These are phyloP conservation scores for Coluber constrictor DNA, from an alignment of 2,797 vertebrate species.

Conservation along the genomic window DNA sequence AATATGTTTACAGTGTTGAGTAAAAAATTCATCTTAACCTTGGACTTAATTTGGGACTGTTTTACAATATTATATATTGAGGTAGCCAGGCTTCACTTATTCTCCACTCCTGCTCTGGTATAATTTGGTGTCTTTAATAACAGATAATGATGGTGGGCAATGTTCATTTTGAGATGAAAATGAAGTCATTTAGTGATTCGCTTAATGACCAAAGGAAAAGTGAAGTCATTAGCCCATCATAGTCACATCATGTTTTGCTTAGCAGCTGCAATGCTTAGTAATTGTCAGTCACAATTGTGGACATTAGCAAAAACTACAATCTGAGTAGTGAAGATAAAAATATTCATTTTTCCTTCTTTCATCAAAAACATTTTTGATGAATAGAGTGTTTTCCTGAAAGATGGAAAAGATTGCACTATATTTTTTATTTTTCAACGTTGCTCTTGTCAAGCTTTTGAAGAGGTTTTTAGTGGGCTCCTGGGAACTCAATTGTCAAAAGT, in stretches of 20 bases:
- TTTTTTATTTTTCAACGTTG: background rate
- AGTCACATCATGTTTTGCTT: background rate
- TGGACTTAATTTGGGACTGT: background rate
- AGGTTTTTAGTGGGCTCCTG: background rate
- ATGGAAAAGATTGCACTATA: background rate
- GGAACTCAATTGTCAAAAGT: background rate
- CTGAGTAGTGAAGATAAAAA: background rate
- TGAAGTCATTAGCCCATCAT: background rate
- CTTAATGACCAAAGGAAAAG: background rate
- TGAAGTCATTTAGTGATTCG: background rate
- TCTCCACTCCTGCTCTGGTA: background rate
- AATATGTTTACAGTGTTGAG: background rate
- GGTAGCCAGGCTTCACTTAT: background rate
- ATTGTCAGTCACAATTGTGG: background rate
- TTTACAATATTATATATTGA: background rate
- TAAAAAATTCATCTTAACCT: background rate
- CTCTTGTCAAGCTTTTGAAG: background rate
- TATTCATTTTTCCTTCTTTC: background rate
- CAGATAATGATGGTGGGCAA: background rate
- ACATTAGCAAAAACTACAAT: background rate
- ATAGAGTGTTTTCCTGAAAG: background rate
- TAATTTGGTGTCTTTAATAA: background rate
- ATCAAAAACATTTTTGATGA: background rate
- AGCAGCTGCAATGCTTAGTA: background rate
- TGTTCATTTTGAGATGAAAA: background rate